Conservation (phyloP, 1,140 invertebrate species). For the Hycleus cichorii region DNA sequence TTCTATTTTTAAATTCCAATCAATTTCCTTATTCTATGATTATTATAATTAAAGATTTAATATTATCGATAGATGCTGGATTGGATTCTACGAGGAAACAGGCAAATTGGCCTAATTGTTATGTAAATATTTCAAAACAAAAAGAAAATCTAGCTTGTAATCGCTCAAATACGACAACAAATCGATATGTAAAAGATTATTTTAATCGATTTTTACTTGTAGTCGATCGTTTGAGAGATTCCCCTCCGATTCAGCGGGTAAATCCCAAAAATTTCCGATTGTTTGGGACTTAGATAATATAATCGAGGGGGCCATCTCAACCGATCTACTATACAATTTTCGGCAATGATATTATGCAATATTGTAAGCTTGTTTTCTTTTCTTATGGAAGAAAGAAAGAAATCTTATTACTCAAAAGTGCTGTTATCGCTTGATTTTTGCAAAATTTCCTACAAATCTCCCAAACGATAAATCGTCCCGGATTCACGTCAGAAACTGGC, state of each 20-base stretch:
- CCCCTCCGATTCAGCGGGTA: no score
- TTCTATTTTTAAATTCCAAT: no score
- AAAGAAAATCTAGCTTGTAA: background rate
- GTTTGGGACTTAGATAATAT: background rate
- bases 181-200: background rate
- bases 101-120: constrained; percentile 16
- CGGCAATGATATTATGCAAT: constrained; percentile 13
- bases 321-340: constrained; percentile 1
- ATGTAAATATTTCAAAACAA: constrained; percentile 11
- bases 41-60: background rate
- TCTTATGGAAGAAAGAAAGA: constrained; percentile 15
- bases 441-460: background rate
- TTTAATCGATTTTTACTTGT: background rate
- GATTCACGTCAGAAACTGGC: no score
- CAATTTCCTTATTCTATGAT: background rate
- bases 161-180: constrained; percentile 3
- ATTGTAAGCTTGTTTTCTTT: constrained; percentile 26
- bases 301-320: constrained; percentile 8
- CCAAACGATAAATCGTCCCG: no score
- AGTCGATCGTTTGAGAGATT: no score
- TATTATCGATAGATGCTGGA: background rate
- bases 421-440: background rate
- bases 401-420: background rate
- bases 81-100: background rate
- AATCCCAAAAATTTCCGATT: no score